Percentiles rank a stretch among this genome's conserved stretches.
These are phyloP conservation scores for Ectobius pallidus DNA, from an alignment of 2,888 invertebrate genomes.

Conservation along the genomic window DNA sequence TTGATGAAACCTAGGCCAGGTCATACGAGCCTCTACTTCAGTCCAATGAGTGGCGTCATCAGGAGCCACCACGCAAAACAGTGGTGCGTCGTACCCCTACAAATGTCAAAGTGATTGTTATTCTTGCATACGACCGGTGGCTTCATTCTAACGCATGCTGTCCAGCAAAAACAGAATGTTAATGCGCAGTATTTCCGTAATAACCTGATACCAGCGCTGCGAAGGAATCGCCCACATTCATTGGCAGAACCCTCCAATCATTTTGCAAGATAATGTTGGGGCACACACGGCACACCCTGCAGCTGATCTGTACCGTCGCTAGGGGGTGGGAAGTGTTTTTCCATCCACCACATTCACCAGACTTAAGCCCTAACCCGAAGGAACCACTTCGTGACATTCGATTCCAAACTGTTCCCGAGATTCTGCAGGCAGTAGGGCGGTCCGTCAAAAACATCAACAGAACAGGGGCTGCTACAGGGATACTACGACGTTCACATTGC, in stretches of 20 bases:
- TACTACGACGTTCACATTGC: too few species aligned
- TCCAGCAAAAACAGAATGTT: background rate
- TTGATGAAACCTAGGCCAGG: too few species aligned
- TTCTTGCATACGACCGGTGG: slow-evolving; percentile 6
- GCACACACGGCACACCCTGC: background rate
- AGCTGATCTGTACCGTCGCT: background rate
- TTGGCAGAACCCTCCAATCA: slow-evolving; percentile 19
- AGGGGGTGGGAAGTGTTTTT: too few species aligned
- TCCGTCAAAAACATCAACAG: too few species aligned
- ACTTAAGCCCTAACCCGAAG: too few species aligned
- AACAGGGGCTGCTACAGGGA: too few species aligned
- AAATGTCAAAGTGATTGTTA: slow-evolving; percentile 1
- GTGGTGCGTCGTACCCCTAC: background rate
- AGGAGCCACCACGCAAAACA: background rate
- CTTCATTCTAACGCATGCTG: slow-evolving; percentile 4
- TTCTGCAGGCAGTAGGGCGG: too few species aligned
- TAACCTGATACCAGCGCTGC: slow-evolving; percentile 5
- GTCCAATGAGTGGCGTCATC: background rate
- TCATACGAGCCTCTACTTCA: background rate
- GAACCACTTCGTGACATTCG: too few species aligned
- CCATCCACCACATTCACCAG: too few species aligned
- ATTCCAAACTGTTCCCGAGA: too few species aligned
- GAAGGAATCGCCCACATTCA: background rate
- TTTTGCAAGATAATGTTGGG: slow-evolving; percentile 2
- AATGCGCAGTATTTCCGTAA: slow-evolving; percentile 3